Conservation (phyloP, 2,888 invertebrate genomes). For the Phortica okadai region DNA sequence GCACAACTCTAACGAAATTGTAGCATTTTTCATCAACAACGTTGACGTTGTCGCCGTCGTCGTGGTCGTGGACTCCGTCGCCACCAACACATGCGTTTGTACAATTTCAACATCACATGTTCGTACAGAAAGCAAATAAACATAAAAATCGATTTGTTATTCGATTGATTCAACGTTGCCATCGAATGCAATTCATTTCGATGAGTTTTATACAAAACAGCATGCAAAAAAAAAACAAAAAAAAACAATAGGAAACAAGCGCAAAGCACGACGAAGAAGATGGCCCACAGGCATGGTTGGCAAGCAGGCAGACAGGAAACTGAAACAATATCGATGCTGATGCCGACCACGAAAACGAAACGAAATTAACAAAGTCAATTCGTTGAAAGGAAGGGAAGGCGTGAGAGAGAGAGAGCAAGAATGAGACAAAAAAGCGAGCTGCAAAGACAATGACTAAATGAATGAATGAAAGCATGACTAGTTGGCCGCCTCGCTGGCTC, state of each 20-base stretch:
- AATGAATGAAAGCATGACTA: no score
- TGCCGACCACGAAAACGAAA: slow-evolving; percentile 10
- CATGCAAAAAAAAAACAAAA: neutral
- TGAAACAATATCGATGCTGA: neutral
- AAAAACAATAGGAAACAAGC: neutral
- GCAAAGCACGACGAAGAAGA: neutral
- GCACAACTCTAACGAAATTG: neutral
- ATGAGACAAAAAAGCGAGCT: no score
- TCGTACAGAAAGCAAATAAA: neutral
- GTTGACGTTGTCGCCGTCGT: neutral
- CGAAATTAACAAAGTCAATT: neutral
- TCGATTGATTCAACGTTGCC: neutral
- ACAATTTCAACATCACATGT: neutral
- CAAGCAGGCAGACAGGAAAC: neutral
- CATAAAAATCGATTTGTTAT: slow-evolving; percentile 21
- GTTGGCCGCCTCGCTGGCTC: no score
- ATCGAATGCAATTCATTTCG: slow-evolving; percentile 5
- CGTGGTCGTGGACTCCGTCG: neutral
- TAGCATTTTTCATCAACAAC: neutral
- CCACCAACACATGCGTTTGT: neutral
- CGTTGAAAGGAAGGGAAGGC: neutral
- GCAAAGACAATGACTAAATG: no score
- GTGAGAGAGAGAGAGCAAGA: no score
- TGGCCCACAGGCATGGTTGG: neutral
- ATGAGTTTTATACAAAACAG: slow-evolving; percentile 14